These are phyloP conservation scores for Limonius californicus DNA, from an alignment of 1,140 invertebrate genomes.

Conservation along the genomic window DNA sequence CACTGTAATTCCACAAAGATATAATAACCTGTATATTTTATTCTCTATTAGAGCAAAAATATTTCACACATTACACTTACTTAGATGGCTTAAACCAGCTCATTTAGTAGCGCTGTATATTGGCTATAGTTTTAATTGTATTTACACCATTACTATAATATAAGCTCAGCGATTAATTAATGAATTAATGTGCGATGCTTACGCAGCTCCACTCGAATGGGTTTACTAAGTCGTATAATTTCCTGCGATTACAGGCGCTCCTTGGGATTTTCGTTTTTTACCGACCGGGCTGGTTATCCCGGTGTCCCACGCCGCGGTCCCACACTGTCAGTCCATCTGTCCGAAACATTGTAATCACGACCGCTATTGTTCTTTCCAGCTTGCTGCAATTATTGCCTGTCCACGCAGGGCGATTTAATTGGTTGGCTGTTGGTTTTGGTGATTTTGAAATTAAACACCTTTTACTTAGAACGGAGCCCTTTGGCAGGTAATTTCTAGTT, in stretches of 20 bases:
- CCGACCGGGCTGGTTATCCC: too few relatives aligned
- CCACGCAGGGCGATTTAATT: neutral
- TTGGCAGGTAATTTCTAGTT: too few relatives aligned
- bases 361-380: neutral
- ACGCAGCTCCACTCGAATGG: neutral
- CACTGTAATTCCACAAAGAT: too few relatives aligned
- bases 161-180: too few relatives aligned
- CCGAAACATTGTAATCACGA: conserved; percentile 1
- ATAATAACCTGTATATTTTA: too few relatives aligned
- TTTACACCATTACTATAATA: neutral
- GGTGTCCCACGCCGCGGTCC: neutral
- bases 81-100: too few relatives aligned
- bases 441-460: neutral
- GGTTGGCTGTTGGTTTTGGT: neutral
- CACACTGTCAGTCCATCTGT: neutral
- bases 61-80: too few relatives aligned
- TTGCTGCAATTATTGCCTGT: neutral
- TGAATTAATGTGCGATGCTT: neutral
- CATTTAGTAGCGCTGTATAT: too few relatives aligned
- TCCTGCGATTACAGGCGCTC: neutral
- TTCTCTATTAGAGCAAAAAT: too few relatives aligned
- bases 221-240: neutral
- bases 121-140: neutral
- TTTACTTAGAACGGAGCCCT: too few relatives aligned
- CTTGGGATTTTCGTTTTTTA: neutral